phyloP scores from a whole-genome alignment of 2,797 vertebrate species.

The Schizothorax lantsangensis region DNA sequence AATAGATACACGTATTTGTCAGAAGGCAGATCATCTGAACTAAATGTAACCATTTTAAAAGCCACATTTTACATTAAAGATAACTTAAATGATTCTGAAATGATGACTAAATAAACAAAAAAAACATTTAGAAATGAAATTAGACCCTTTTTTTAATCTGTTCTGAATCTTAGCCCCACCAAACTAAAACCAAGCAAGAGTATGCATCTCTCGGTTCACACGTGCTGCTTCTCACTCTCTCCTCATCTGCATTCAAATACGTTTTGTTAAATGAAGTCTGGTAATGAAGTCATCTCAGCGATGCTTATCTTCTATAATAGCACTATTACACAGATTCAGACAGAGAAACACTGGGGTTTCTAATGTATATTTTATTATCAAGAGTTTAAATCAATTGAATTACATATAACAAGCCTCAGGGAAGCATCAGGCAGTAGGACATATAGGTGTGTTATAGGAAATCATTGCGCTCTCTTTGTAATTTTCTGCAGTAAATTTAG shows the following conservation, averaged over 20 bases:
- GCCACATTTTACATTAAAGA: neutral
- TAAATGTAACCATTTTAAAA: neutral
- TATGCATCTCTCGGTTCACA: neutral
- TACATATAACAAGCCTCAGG: slow-evolving; percentile 68
- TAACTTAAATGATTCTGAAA: too few relatives aligned
- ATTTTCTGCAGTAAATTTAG: slow-evolving; percentile 74
- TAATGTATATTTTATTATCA: slow-evolving; percentile 69
- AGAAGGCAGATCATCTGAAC: neutral
- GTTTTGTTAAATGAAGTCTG: slow-evolving; percentile 63
- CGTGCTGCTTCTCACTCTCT: slow-evolving; percentile 51
- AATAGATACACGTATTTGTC: neutral
- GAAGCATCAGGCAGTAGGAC: slow-evolving; percentile 56
- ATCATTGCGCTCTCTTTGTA: slow-evolving; percentile 55
- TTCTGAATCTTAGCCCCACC: neutral
- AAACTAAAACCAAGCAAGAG: slow-evolving; percentile 3
- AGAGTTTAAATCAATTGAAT: slow-evolving; percentile 72
- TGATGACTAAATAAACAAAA: neutral
- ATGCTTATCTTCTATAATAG: slow-evolving; percentile 67
- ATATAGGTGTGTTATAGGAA: slow-evolving; percentile 55
- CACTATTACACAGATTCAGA: slow-evolving; percentile 59
- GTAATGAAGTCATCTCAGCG: slow-evolving; percentile 69
- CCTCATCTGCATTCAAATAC: slow-evolving; percentile 61
- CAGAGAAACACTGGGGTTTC: slow-evolving; percentile 54
- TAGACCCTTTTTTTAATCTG: neutral
- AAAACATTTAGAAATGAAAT: neutral